Evolutionary conservation across 2,113 vertebrate species (phyloP).

Genomic region (Oreotrochilus melanogaster): DNA sequence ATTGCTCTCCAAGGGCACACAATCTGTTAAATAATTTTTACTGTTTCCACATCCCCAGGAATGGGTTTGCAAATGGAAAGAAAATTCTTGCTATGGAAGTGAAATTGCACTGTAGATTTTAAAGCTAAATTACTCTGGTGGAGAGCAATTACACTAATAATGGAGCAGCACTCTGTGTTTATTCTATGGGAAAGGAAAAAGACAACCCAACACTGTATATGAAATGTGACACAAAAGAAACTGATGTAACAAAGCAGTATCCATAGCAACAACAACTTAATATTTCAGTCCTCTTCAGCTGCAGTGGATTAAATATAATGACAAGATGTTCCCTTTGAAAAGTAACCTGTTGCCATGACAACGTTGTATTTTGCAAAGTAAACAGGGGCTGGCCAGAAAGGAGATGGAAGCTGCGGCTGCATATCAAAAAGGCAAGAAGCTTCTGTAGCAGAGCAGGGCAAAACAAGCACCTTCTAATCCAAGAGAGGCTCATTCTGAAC

Average conservation of each 20-base stretch:
- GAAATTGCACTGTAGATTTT: background rate
- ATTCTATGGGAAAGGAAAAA: slow-evolving; percentile 42
- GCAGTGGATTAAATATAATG: slow-evolving; percentile 99
- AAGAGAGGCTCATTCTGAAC: background rate
- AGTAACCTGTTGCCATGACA: slow-evolving; percentile 93
- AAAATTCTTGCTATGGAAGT: slow-evolving; percentile 44
- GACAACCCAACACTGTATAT: slow-evolving; percentile 40
- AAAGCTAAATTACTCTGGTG: slow-evolving; percentile 54
- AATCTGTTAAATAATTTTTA: background rate
- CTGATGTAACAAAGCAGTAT: slow-evolving; percentile 91
- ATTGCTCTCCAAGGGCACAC: background rate
- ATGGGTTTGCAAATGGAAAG: background rate
- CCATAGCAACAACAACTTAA: slow-evolving; percentile 99
- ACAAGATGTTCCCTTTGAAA: slow-evolving; percentile 99
- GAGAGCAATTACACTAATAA: slow-evolving; percentile 57
- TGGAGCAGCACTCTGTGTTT: slow-evolving; percentile 56
- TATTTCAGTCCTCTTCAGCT: slow-evolving; percentile 98
- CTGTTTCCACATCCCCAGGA: background rate
- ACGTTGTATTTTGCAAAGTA: slow-evolving; percentile 84
- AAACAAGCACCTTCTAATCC: background rate
- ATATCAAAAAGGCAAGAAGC: slow-evolving; percentile 76
- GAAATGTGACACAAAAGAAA: slow-evolving; percentile 86
- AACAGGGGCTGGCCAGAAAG: slow-evolving; percentile 82
- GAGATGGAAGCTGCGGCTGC: slow-evolving; percentile 67
- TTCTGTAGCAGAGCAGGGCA: slow-evolving; percentile 7